Percentiles rank a stretch among this genome's conserved stretches.
Conservation (phyloP, 1,140 invertebrate genomes). For the Sitobion miscanthi region DNA sequence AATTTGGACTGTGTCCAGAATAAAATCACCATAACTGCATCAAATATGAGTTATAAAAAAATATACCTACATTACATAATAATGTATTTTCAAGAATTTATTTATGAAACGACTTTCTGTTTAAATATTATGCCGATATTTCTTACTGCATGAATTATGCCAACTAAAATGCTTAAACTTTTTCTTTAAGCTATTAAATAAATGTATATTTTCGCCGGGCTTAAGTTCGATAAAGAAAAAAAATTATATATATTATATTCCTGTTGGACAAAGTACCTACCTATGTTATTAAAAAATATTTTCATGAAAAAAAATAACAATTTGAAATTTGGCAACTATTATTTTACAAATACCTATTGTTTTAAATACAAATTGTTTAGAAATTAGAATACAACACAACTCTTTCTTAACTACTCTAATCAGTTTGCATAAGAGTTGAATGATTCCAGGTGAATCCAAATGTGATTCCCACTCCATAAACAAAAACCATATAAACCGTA, state of each 20-base stretch:
- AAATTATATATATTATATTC: neutral
- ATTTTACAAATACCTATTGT: neutral
- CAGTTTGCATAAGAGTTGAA: neutral
- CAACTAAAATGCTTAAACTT: neutral
- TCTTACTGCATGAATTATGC: neutral
- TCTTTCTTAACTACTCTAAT: neutral
- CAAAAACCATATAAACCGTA: no score
- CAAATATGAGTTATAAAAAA: neutral
- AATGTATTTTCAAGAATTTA: neutral
- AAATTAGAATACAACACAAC: neutral
- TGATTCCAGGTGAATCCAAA: neutral
- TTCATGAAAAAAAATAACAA: neutral
- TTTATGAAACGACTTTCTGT: neutral
- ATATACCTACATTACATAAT: neutral
- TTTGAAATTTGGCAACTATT: neutral
- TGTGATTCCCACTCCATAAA: neutral
- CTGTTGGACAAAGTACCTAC: neutral
- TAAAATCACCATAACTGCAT: neutral
- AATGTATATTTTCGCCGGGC: neutral
- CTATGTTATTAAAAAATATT: neutral
- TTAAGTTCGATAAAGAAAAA: no score
- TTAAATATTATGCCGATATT: neutral
- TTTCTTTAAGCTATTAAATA: neutral
- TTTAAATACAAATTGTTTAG: neutral
- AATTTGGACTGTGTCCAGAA: neutral